Evolutionary conservation across 2,888 invertebrate genomes (phyloP).

Genomic region (Oegoconia quadripuncta): DNA sequence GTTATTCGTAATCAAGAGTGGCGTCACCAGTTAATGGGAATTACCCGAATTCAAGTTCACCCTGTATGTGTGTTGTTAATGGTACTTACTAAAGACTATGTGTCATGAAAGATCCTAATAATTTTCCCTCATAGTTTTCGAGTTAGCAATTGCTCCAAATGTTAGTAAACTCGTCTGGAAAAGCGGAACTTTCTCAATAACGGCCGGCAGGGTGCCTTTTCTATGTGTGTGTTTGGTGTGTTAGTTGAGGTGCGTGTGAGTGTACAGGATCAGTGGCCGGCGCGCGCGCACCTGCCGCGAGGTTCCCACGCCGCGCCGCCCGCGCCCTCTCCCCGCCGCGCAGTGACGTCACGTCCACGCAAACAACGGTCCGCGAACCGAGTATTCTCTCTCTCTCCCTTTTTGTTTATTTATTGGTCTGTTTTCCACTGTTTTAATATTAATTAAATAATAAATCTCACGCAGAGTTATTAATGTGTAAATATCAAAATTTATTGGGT

Average conservation of each 20-base stretch:
- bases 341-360: conserved; percentile 67
- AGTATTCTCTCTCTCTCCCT: no score
- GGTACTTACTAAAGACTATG: no score
- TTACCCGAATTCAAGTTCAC: neutral
- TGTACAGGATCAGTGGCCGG: conserved; percentile 77
- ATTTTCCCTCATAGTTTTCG: no score
- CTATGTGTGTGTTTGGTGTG: conserved; percentile 29
- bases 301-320: conserved; percentile 70
- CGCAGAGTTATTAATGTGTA: neutral
- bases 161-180: no score
- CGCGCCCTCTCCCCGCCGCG: conserved; percentile 31
- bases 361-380: conserved; percentile 59
- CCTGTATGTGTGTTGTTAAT: no score
- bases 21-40: neutral
- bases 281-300: conserved; percentile 75
- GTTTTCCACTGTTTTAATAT: neutral
- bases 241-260: conserved; percentile 43
- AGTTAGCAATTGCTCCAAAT: no score
- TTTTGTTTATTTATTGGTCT: conserved; percentile 31
- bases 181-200: conserved; percentile 68
- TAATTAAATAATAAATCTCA: neutral
- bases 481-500: neutral
- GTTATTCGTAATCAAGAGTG: no score
- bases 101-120: no score
- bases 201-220: conserved; percentile 37